phyloP scores from a whole-genome alignment of 1,140 invertebrate genomes.

The Diachasma alloeum region DNA sequence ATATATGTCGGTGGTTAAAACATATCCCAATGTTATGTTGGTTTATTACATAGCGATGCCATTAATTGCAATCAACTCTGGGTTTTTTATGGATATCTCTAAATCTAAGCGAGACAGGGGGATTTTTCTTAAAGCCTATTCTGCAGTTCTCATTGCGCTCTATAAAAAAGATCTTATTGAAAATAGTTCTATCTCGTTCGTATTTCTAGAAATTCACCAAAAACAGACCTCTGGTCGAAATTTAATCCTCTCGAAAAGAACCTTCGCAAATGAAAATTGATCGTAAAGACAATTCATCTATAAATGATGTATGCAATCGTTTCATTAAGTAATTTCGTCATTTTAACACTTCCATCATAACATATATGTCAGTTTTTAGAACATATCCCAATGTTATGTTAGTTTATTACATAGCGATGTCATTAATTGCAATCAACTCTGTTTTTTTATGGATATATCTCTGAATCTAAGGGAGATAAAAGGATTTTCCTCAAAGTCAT shows the following conservation, averaged over 20 bases:
- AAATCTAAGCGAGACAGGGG: background rate
- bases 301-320: background rate
- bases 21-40: background rate
- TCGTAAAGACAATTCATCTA: too few relatives aligned
- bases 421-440: background rate
- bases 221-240: too few relatives aligned
- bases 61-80: background rate
- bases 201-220: too few relatives aligned
- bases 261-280: too few relatives aligned
- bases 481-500: too few relatives aligned
- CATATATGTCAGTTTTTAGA: background rate
- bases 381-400: background rate
- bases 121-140: too few relatives aligned
- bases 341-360: background rate
- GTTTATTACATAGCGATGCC: background rate
- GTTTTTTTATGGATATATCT: background rate
- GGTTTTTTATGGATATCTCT: background rate
- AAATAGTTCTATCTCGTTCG: too few relatives aligned
- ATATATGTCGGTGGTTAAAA: background rate
- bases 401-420: background rate
- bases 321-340: background rate
- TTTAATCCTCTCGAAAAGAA: too few relatives aligned
- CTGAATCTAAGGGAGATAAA: background rate
- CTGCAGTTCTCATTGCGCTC: too few relatives aligned
- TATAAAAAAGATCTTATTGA: too few relatives aligned